Evolutionary conservation across 2,797 vertebrate genomes (phyloP).

Genomic region (Oophaga sylvatica): DNA sequence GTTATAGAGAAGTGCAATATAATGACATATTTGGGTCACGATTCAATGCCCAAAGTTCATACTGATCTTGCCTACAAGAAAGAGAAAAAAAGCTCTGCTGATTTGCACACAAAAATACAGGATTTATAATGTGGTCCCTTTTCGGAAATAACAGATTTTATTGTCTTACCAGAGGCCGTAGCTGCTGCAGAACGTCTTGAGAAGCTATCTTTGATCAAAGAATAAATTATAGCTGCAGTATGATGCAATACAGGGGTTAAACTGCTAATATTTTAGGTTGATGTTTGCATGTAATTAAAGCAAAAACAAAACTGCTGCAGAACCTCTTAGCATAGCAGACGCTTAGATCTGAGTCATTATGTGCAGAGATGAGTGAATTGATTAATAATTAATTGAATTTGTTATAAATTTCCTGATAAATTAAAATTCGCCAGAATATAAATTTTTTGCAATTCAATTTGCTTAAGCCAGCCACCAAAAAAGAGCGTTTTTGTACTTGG

Average conservation of each 20-base stretch:
- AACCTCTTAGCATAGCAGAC: too few species aligned
- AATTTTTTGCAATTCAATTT: too few species aligned
- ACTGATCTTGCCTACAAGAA: slow-evolving; percentile 30
- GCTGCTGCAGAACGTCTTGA: slow-evolving; percentile 24
- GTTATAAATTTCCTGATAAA: too few species aligned
- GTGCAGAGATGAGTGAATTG: too few species aligned
- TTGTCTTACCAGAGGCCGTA: background rate
- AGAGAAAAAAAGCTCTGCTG: background rate
- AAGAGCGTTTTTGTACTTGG: too few species aligned
- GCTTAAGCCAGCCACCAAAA: too few species aligned
- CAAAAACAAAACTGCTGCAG: too few species aligned
- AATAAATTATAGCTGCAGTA: background rate
- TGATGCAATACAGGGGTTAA: background rate
- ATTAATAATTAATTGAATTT: too few species aligned
- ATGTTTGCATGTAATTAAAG: too few species aligned
- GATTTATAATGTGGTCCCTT: background rate
- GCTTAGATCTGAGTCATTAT: too few species aligned
- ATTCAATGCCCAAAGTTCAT: slow-evolving; percentile 48
- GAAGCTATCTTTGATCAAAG: background rate
- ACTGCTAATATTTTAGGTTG: background rate
- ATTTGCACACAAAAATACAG: slow-evolving; percentile 14
- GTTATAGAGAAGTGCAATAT: slow-evolving; percentile 52
- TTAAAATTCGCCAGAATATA: too few species aligned
- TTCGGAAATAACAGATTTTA: background rate
- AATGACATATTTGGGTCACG: slow-evolving; percentile 60